Conservation (phyloP, 1,140 invertebrate genomes). For the Heliconius melpomene region DNA sequence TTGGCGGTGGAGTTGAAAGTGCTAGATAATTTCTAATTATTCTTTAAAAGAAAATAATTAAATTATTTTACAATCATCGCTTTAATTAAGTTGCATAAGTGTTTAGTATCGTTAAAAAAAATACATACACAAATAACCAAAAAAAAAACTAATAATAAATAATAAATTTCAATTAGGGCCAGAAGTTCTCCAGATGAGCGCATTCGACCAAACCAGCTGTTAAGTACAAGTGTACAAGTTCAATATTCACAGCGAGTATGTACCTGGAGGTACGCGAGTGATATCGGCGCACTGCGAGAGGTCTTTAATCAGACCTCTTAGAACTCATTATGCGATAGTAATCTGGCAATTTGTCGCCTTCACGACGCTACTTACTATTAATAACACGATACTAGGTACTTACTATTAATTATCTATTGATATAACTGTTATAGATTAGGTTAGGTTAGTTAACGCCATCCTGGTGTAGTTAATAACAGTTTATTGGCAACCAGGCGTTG, state of each 20-base stretch:
- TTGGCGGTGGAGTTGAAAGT: neutral
- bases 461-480: neutral
- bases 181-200: no score
- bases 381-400: neutral
- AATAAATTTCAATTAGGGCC: no score
- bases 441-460: neutral
- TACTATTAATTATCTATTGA: neutral
- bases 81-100: neutral
- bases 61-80: neutral
- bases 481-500: no score
- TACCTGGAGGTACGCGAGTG: neutral
- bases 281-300: constrained; percentile 1
- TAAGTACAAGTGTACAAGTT: no score
- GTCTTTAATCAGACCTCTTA: constrained; percentile 17
- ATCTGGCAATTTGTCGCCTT: constrained; percentile 31
- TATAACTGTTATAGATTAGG: neutral
- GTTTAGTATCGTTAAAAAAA: neutral
- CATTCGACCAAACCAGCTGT: no score
- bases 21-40: neutral
- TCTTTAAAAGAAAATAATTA: neutral
- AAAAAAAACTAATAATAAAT: no score
- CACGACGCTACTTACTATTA: neutral
- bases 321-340: constrained; percentile 34
- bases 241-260: no score
- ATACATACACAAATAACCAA: no score